Conservation (phyloP, 2,113 vertebrate genomes). For the Caracal caracal region DNA sequence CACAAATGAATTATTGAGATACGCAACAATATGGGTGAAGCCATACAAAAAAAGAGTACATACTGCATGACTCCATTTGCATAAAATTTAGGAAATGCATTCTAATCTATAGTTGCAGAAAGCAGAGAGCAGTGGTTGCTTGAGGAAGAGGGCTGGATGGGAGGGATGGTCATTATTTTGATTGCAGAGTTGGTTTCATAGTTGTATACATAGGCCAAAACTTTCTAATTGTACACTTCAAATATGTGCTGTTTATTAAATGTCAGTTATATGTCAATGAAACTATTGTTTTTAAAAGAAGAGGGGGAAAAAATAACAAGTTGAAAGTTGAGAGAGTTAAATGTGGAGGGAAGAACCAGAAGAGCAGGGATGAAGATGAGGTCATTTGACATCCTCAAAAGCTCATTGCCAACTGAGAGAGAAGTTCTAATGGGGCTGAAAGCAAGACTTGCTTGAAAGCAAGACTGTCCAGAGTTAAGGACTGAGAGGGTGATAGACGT, state of each 20-base stretch:
- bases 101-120: neutral
- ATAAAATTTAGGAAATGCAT: neutral
- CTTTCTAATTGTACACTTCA: neutral
- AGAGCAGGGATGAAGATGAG: neutral
- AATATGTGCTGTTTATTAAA: neutral
- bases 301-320: neutral
- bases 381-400: neutral
- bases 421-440: neutral
- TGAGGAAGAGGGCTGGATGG: neutral
- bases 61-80: neutral
- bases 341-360: neutral
- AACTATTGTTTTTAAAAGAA: conserved; percentile 13
- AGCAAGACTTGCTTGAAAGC: neutral
- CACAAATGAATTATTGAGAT: neutral
- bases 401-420: neutral
- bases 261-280: neutral
- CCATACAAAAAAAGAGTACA: neutral
- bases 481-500: neutral
- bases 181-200: neutral
- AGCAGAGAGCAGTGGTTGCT: neutral
- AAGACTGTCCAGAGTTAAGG: neutral
- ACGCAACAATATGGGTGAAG: neutral
- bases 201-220: neutral
- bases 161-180: neutral
- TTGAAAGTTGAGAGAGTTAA: neutral